These are phyloP conservation scores for Hypanus sabinus DNA, from an alignment of 2,113 vertebrate species.

Conservation along the genomic window DNA sequence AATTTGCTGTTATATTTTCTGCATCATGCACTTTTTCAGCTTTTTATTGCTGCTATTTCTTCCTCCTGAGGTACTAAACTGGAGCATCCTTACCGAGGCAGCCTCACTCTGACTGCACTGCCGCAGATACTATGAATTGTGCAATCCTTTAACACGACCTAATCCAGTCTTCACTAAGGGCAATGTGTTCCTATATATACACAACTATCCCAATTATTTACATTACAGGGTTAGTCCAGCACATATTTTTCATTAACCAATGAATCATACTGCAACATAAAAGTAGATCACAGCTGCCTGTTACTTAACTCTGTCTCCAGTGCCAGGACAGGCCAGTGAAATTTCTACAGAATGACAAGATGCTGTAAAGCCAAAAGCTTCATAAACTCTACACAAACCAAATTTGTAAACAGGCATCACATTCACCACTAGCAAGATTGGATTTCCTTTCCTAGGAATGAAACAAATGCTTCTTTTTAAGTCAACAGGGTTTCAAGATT, in stretches of 20 bases:
- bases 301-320: background rate
- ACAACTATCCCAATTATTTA: background rate
- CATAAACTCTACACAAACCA: background rate
- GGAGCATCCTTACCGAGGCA: background rate
- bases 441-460: background rate
- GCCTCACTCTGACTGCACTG: background rate
- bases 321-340: background rate
- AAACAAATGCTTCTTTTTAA: background rate
- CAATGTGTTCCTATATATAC: background rate
- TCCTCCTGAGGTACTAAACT: background rate
- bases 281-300: background rate
- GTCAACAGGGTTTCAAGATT: background rate
- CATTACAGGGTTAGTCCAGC: background rate
- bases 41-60: background rate
- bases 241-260: background rate
- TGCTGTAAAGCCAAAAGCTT: background rate
- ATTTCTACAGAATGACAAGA: background rate
- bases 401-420: background rate
- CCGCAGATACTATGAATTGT: background rate
- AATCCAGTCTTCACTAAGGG: background rate
- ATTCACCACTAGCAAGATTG: background rate
- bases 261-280: background rate
- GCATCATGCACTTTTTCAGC: background rate
- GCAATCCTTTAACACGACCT: background rate
- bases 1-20: background rate